Base-by-base conservation (phyloP, 2,797 vertebrate species). In the Liasis olivaceus region DNA sequence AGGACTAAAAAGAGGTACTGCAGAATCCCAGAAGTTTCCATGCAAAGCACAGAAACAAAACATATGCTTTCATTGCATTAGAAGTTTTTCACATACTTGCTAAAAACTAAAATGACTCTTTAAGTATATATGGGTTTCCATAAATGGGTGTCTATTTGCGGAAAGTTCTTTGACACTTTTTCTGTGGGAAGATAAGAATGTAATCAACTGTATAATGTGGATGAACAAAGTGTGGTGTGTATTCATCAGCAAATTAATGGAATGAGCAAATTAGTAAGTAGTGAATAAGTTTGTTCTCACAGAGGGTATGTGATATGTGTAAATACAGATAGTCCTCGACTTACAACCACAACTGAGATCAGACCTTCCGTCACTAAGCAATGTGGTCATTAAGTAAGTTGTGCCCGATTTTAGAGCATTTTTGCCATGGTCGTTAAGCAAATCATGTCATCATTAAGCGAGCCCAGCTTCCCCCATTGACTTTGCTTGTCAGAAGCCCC, bases 1-100 rank as follows among this genome's bases (percentile, higher is more conserved):
- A 66, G 51, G 88, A 93, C 72, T 59, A 92, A 93, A 54, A 84
- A 7, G 88, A 60, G 4, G 86, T 8, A 91, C 85, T 36, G 36
- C 5, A 63, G 90, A 93, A 62, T n/a, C 22, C 92, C 92, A 92
- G 95, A 95, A 93, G 31, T 63, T 92, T 96, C 85, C 84, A 91
- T 58, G 26, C 58, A 93, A 63, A 89, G 5, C 24, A 91, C 66
- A 72, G 60, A 93, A 90, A 26, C 28, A 91, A 85, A 63, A 87
- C 93, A 90, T 51, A 54, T 58, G 92, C 92, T 91, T 89, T 91
- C 81, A 54, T 36, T 89, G 86, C 47, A 20, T 12, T 59, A n/a
- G 63, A 66, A 4, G 11, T 66, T n/a, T 66, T 66, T 14, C 22
- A 91, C 86, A 93, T 72, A 81, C 87, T 89, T 56, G 60, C 90